Evolutionary conservation across 1,140 invertebrate genomes (phyloP).

Genomic region (Popillia japonica): DNA sequence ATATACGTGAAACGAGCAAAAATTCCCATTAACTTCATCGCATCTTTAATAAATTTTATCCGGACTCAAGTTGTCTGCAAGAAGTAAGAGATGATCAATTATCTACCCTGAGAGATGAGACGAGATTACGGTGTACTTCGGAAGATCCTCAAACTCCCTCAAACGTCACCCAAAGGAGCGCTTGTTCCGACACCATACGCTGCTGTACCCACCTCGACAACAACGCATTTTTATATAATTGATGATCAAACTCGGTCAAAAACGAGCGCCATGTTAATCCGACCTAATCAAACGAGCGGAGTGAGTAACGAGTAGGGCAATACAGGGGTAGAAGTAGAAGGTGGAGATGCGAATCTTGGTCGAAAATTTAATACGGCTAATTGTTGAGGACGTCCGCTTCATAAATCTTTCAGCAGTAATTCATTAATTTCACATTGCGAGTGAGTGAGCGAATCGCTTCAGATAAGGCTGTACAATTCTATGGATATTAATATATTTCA

Average conservation of each 20-base stretch:
- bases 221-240: conserved; percentile 33
- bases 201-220: conserved; percentile 11
- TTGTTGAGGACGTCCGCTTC: conserved; percentile 25
- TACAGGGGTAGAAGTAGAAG: neutral
- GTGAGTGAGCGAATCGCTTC: neutral
- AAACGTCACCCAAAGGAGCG: conserved; percentile 3
- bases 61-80: conserved; percentile 31
- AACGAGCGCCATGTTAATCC: conserved; percentile 20
- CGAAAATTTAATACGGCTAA: conserved; percentile 33
- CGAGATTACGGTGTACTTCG: conserved; percentile 1
- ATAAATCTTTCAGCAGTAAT: conserved; percentile 24
- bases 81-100: conserved; percentile 34
- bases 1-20: neutral
- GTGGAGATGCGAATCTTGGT: conserved; percentile 6
- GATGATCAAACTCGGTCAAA: conserved; percentile 34
- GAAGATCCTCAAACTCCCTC: conserved; percentile 30
- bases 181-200: conserved; percentile 5
- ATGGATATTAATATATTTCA: conserved; percentile 29
- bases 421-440: conserved; percentile 30
- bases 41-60: conserved; percentile 29
- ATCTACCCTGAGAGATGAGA: conserved; percentile 26
- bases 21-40: conserved; percentile 32
- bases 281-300: conserved; percentile 14
- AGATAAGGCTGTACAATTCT: conserved; percentile 21
- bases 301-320: neutral